Conservation (phyloP, 1,140 invertebrate genomes). For the Cyphomyrmex costatus region DNA sequence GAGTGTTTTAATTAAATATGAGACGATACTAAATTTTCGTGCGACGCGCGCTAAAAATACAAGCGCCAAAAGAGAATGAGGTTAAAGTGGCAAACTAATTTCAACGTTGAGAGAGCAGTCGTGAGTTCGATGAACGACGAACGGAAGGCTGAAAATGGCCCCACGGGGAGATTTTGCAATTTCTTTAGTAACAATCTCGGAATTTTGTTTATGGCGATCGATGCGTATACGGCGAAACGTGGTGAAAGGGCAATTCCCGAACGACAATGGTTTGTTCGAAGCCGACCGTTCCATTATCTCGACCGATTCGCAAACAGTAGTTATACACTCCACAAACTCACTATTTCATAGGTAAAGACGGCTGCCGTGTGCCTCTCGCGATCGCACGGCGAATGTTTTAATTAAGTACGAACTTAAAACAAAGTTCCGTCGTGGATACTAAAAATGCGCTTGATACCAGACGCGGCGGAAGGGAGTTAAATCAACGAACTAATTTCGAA, state of each 20-base stretch:
- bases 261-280: constrained; percentile 45
- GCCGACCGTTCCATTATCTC: constrained; percentile 53
- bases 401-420: constrained; percentile 58
- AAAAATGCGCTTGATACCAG: constrained; percentile 54
- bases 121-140: not conserved
- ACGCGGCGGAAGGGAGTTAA: not conserved
- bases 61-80: not conserved
- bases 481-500: constrained; percentile 53
- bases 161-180: not conserved
- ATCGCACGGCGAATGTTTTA: constrained; percentile 49
- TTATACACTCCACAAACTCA: constrained; percentile 38
- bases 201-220: constrained; percentile 39
- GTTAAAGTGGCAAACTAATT: constrained; percentile 13
- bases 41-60: constrained; percentile 21
- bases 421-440: constrained; percentile 46
- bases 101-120: not conserved
- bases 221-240: not conserved
- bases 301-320: constrained; percentile 54
- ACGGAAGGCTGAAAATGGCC: not conserved
- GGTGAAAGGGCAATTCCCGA: constrained; percentile 40
- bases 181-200: constrained; percentile 7
- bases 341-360: constrained; percentile 52
- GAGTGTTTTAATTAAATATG: constrained; percentile 31
- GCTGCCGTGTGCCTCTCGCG: not conserved
- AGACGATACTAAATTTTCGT: not conserved